Percentiles rank a stretch among this genome's conserved stretches.
Conservation (phyloP, 2,888 invertebrate genomes). For the Clostera curtula region DNA sequence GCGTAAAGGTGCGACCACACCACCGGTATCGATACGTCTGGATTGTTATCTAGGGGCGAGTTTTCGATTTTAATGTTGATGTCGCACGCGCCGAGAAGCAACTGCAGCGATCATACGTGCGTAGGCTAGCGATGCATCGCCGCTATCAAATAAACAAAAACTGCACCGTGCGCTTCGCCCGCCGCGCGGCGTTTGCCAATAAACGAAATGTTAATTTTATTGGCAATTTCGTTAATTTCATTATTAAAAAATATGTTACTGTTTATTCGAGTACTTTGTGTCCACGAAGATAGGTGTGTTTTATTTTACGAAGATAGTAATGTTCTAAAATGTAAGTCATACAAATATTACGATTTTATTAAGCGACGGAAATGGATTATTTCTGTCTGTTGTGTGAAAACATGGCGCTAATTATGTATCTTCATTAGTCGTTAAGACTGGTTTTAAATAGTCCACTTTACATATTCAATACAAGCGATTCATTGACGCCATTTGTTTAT, state of each 20-base stretch:
- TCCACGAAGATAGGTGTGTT: too few relatives aligned
- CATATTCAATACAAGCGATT: too few relatives aligned
- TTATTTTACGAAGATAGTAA: too few relatives aligned
- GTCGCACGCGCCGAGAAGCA: conserved; percentile 58
- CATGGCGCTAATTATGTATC: too few relatives aligned
- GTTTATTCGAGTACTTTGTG: too few relatives aligned
- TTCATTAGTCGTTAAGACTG: too few relatives aligned
- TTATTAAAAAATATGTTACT: conserved; percentile 26
- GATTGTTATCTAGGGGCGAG: conserved; percentile 28
- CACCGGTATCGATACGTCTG: conserved; percentile 18
- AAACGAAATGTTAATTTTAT: conserved; percentile 42
- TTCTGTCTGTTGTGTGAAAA: too few relatives aligned
- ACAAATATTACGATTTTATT: too few relatives aligned
- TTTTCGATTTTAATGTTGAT: conserved; percentile 46
- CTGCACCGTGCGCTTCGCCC: conserved; percentile 41
- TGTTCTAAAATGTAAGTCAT: too few relatives aligned
- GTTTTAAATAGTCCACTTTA: too few relatives aligned
- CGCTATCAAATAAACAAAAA: conserved; percentile 71
- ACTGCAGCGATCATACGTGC: conserved; percentile 57
- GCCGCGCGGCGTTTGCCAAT: conserved; percentile 25
- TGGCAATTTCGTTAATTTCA: conserved; percentile 36
- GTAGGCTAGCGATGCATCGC: conserved; percentile 58
- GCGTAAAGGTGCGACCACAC: conserved; percentile 32
- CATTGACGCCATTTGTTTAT: too few relatives aligned
- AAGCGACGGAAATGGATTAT: too few relatives aligned